Evolutionary conservation across 2,888 invertebrate species (phyloP).

Genomic region (Cosmorhoe ocellata): DNA sequence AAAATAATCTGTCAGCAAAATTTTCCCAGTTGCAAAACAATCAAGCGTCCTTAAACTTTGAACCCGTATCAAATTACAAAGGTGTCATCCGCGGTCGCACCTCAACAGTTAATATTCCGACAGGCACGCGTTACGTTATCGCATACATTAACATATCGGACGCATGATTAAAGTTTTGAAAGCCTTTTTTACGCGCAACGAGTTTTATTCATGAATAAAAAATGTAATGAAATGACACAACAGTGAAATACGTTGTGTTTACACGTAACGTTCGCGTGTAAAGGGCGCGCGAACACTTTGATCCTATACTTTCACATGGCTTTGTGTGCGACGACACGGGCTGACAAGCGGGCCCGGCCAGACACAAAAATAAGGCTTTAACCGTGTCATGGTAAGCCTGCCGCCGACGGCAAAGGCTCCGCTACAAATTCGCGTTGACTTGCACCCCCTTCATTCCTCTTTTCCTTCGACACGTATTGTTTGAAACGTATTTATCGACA

Average conservation of each 20-base stretch:
- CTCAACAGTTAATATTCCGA: constrained; percentile 22
- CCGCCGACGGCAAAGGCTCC: constrained; percentile 79
- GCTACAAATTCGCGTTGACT: constrained; percentile 78
- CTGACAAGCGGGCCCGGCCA: constrained; percentile 78
- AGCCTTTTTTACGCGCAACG: constrained; percentile 35
- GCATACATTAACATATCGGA: constrained; percentile 34
- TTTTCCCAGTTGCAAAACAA: constrained; percentile 20
- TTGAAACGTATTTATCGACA: constrained; percentile 44
- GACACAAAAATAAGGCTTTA: constrained; percentile 82
- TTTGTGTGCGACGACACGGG: constrained; percentile 73
- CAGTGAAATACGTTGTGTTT: constrained; percentile 55
- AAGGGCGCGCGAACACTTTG: constrained; percentile 69
- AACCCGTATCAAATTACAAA: constrained; percentile 34
- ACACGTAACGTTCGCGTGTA: constrained; percentile 59
- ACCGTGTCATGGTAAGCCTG: constrained; percentile 81
- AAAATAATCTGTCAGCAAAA: constrained; percentile 8
- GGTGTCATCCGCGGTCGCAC: constrained; percentile 31
- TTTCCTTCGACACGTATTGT: constrained; percentile 52
- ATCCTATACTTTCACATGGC: constrained; percentile 80
- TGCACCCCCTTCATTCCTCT: constrained; percentile 56
- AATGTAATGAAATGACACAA: constrained; percentile 50
- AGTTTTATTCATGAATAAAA: constrained; percentile 36
- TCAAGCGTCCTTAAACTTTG: constrained; percentile 31
- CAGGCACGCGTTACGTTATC: constrained; percentile 23
- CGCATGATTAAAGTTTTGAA: constrained; percentile 37